Percentiles rank a stretch among this genome's conserved stretches.
These are phyloP conservation scores for Scolopax bukidnonensis DNA, from an alignment of 2,797 vertebrate genomes.

Conservation along the genomic window DNA sequence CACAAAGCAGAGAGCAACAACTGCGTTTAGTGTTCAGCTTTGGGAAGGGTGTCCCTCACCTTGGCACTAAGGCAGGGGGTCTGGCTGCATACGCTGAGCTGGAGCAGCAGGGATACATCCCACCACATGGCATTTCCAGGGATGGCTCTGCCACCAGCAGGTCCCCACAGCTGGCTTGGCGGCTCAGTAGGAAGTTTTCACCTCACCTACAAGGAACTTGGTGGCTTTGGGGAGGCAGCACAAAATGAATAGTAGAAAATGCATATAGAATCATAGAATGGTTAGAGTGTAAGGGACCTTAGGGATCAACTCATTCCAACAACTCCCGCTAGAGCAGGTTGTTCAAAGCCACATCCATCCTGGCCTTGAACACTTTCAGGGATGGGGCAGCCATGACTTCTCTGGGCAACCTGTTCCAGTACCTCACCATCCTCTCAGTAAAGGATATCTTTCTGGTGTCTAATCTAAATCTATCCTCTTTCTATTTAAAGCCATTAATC, in stretches of 20 bases:
- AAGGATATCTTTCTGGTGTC: no score
- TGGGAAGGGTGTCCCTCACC: background rate
- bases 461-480: no score
- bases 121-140: background rate
- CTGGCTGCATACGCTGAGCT: accelerated
- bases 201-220: background rate
- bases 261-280: background rate
- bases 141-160: background rate
- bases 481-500: no score
- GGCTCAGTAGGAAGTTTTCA: accelerated
- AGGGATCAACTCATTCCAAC: no score
- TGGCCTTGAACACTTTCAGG: no score
- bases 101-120: accelerated
- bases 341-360: no score
- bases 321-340: no score
- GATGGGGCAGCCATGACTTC: no score
- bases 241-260: background rate
- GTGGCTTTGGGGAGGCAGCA: background rate
- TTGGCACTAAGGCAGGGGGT: background rate
- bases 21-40: background rate
- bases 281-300: no score
- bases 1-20: background rate
- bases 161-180: accelerated
- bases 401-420: no score
- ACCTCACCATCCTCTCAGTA: no score